Base-by-base conservation (phyloP, 2,888 invertebrate species). In the Trichogramma evanescens region DNA sequence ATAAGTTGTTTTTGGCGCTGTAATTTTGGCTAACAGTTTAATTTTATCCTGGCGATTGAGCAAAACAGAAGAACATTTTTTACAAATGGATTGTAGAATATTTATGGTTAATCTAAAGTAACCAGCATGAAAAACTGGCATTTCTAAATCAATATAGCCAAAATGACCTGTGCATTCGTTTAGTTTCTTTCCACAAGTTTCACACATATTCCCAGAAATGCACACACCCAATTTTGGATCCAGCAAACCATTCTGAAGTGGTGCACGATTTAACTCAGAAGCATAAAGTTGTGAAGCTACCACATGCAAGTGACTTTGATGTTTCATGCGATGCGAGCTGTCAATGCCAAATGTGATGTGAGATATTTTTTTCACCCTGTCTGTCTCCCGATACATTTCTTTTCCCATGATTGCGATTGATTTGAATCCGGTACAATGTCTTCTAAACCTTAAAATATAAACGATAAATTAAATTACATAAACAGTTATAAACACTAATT, bases 51-150 rank as follows among this genome's bases (percentile, higher is more conserved):
- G 75, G 5, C 85, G 82, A 5, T 85, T 82, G 5, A 99, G 78
- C 80, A 98, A 98, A 98, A 98, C 88, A 70, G 85, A 83, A 0
- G 92, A 89, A 76, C 98, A 99, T 70, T 83, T 83, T 83, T 85
- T 99, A 80, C 99, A 99, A 74, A 99, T 95, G 66, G 88, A 90
- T 80, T 99, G 98, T 26, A 99, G 81, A 69, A 98, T 91, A 60
- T 86, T 89, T 58, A 98, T 92, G 43, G 93, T 91, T 42, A 91
- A 86, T 52, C 91, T 84, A 78, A 99, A 97, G 80, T 94, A 99
- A 0, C 99, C 99, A 48, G 95, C 89, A 75, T 99, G 98, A 77
- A 95, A 99, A 0, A 98, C 96, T 0, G 99, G 99, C 57, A 97
- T 80, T 52, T 94, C 93, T 51, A 99, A 82, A 75, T 99, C 95